Base-by-base conservation (phyloP, 2,888 invertebrate genomes). In the Plebejus melissa region DNA sequence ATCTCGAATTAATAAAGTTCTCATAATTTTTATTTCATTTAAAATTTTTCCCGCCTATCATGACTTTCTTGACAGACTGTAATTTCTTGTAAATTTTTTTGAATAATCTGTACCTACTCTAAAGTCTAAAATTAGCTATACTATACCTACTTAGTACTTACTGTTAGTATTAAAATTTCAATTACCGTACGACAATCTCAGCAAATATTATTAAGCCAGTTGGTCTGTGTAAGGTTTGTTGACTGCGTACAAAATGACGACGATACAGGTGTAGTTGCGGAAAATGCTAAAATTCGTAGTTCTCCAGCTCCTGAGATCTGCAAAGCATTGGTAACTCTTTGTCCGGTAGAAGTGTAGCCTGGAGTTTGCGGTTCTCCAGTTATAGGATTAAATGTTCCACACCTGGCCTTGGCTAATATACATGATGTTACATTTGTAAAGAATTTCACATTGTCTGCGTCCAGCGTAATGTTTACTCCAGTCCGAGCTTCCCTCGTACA, bases 361-460 rank as follows among this genome's bases (percentile, higher is more conserved):
- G 94, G 94, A 58, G 94, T 90, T 86, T 95, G 95, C 3, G 94
- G 86, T 77, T 95, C 94, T 16, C 96, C 96, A 1, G 95, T 95
- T 76, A 96, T 95, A 3, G 96, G 95, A 84, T 96, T 96, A 82
- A 90, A 94, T 1, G 90, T 87, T 72, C 94, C 92, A 86, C 96
- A 96, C 75, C 96, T 91, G 1, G 95, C 87, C 82, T 94, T 94
- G 0, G 96, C 95, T 76, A 96, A 85, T 77, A 96, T 94, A 83
- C 96, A 96, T 11, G 95, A 95, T 2, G 95, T 96, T 54, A 95
- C 94, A 83, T 96, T 96, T 46, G 94, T 94, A 82, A 90, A 95
- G 81, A 95, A 94, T 54, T 88, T 83, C n/a, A 94, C 87, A 81
- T 94, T 94, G 78, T 94, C 94, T 22, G 86, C 87, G 80, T 94